Evolutionary conservation across 2,113 vertebrate species (phyloP).

Genomic region (Phycodurus eques): DNA sequence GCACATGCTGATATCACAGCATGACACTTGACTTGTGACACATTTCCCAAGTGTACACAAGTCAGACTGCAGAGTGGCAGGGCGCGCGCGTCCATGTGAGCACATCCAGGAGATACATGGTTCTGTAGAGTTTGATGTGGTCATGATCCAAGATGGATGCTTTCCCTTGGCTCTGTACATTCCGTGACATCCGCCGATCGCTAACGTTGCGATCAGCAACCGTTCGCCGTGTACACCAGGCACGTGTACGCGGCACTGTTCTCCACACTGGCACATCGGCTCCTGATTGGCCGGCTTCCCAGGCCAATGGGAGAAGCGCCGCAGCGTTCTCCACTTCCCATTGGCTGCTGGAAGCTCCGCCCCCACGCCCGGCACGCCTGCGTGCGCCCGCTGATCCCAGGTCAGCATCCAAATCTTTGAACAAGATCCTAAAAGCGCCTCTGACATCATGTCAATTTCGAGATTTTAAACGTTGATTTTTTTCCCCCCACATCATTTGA

Average conservation of each 20-base stretch:
- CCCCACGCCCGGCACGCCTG: not conserved
- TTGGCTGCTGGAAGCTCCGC: constrained; percentile 21
- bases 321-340: not conserved
- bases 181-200: not conserved
- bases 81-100: constrained; percentile 34
- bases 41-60: constrained; percentile 4
- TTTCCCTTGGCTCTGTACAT: too few relatives aligned
- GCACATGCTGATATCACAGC: not conserved
- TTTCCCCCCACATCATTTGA: not conserved
- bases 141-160: not conserved
- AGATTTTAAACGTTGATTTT: too few relatives aligned
- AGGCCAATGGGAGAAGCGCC: constrained; percentile 48
- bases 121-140: not conserved
- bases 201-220: not conserved
- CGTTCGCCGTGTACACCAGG: constrained; percentile 30
- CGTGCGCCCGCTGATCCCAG: constrained; percentile 10
- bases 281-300: constrained; percentile 50
- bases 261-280: constrained; percentile 27
- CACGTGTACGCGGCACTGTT: constrained; percentile 65
- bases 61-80: constrained; percentile 10
- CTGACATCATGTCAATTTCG: not conserved
- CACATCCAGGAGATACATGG: not conserved
- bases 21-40: not conserved
- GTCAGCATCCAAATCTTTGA: constrained; percentile 8
- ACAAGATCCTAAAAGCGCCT: not conserved